phyloP scores from a whole-genome alignment of 2,797 vertebrate species.

The Kryptolebias ocellatus region DNA sequence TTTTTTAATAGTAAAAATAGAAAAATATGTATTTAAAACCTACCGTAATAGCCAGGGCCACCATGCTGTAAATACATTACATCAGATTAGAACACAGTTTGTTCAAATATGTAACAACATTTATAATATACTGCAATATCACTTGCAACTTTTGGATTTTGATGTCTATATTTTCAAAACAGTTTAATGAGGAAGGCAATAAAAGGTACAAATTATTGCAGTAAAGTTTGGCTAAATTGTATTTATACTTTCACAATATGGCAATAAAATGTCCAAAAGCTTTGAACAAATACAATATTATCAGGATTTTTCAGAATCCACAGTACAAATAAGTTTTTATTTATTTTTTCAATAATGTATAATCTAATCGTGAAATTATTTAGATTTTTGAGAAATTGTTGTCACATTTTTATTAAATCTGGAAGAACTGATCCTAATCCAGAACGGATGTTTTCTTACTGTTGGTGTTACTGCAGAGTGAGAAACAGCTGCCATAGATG shows the following conservation, averaged over 20 bases:
- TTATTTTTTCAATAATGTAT: neutral
- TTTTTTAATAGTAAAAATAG: too few species aligned
- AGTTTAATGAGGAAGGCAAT: neutral
- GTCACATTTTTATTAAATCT: too few species aligned
- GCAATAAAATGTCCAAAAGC: neutral
- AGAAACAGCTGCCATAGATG: slow-evolving; percentile 69
- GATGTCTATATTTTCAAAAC: neutral
- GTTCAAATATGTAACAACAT: neutral
- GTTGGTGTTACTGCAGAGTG: slow-evolving; percentile 48
- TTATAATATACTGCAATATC: neutral
- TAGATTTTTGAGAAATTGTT: too few species aligned
- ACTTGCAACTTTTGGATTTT: neutral
- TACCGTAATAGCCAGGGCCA: slow-evolving; percentile 68
- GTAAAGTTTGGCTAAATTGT: neutral
- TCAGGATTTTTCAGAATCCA: neutral
- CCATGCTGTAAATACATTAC: slow-evolving; percentile 60
- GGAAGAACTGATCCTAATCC: neutral
- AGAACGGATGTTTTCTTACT: slow-evolving; percentile 37
- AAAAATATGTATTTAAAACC: slow-evolving; percentile 26
- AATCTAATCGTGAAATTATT: too few species aligned
- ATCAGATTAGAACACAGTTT: neutral
- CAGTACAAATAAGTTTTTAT: neutral
- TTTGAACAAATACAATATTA: neutral
- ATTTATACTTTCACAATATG: too few species aligned
- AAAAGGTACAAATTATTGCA: neutral